Conservation (phyloP, 2,113 vertebrate genomes). For the Acrocephalus arundinaceus region DNA sequence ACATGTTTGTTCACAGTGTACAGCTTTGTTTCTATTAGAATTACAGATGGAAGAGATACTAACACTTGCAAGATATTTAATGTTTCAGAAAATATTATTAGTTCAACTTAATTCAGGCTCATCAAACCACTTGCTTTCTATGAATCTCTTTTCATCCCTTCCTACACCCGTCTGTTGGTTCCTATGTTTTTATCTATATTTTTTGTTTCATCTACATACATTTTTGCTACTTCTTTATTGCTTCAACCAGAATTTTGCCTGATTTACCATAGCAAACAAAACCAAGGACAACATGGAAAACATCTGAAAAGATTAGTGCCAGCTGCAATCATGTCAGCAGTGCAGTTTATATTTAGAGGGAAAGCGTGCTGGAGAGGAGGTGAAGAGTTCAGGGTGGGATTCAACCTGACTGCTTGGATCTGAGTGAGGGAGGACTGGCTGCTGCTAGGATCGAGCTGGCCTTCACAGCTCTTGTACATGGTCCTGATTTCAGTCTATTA, state of each 20-base stretch:
- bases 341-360: slow-evolving; percentile 63
- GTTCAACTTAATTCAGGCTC: background rate
- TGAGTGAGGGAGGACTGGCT: background rate
- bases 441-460: background rate
- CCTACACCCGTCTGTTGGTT: background rate
- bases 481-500: background rate
- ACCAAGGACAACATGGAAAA: slow-evolving; percentile 55
- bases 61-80: background rate
- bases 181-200: background rate
- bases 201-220: background rate
- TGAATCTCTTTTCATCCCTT: background rate
- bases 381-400: slow-evolving; percentile 67
- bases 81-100: background rate
- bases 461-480: background rate
- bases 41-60: background rate
- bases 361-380: slow-evolving; percentile 50
- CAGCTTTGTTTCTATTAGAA: background rate
- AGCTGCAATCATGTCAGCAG: slow-evolving; percentile 57
- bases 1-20: background rate
- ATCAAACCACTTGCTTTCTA: background rate
- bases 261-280: slow-evolving; percentile 48
- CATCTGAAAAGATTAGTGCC: slow-evolving; percentile 64
- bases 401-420: slow-evolving; percentile 4
- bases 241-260: slow-evolving; percentile 2
- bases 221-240: background rate